Base-by-base conservation (phyloP, 2,113 vertebrate species). In the Lepisosteus osseus region DNA sequence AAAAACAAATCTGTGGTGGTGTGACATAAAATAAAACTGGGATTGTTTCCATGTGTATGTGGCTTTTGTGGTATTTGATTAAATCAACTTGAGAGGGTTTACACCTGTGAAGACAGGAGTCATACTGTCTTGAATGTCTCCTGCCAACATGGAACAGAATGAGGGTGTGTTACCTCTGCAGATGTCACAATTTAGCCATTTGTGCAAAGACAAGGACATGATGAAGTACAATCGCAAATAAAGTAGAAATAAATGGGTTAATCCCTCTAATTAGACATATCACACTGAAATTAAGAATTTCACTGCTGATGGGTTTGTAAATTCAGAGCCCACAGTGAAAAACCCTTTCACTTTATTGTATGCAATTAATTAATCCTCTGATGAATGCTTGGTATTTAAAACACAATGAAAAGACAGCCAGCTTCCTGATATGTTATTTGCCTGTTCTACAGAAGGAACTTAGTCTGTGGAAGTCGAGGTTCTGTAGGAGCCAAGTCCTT, bases 251-350 rank as follows among this genome's bases (percentile, higher is more conserved):
- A 55, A 68, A 68, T 55, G 17, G 66, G 54, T 12, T 55, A 29
- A 68, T 68, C 66, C 66, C 29, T 68, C 54, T 68, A 68, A 68
- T 68, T 54, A 68, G 47, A 29, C 54, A 4, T 17, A 55, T 54
- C 66, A 68, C 51, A 68, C 11, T 68, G 17, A 47, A 6, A 68
- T 68, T 54, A 68, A 40, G 51, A 41, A 68, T 54, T 7, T 54
- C 15, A 54, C 47, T 29, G 15, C 47, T 68, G 66, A 51, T 67
- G 47, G 65, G 43, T 45, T 68, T 68, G 51, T 47, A 68, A 55
- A 66, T 14, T 66, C 42, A 68, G 47, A 45, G n/a, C 29, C 3
- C 65, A 47, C 65, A 1, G 47, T 14, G 14, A 47, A 17, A 67
- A 68, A 17, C 66, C 11, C 66, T 68, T 68, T 41, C 66, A 68